These are phyloP conservation scores for Centropus unirufus DNA, from an alignment of 2,113 vertebrate genomes.

Conservation along the genomic window DNA sequence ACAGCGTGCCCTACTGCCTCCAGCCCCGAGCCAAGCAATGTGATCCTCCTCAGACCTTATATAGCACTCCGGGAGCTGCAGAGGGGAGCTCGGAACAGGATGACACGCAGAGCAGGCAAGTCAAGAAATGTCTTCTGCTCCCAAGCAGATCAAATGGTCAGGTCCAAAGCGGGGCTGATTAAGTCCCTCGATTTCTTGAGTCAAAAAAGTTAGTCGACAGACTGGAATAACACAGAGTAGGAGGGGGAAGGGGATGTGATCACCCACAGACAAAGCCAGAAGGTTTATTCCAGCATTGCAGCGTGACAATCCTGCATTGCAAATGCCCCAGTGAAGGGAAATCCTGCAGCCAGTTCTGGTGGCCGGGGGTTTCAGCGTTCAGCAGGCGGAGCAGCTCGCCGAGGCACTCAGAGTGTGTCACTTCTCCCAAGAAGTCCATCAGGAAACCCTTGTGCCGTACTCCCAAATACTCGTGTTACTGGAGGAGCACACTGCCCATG, in stretches of 20 bases:
- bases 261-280: constrained; percentile 12
- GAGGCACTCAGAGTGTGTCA: background rate
- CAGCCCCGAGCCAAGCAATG: constrained; percentile 12
- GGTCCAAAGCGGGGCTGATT: background rate
- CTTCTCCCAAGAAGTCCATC: background rate
- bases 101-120: background rate
- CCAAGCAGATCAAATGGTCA: constrained; percentile 24
- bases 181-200: constrained; percentile 5
- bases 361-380: background rate
- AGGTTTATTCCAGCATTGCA: constrained; percentile 34
- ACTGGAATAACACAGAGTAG: constrained; percentile 38
- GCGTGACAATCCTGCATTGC: background rate
- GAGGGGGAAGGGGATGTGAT: constrained; percentile 28
- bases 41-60: constrained; percentile 46
- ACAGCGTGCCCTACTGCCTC: constrained; percentile 43
- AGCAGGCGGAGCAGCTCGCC: background rate
- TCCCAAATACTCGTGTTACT: background rate
- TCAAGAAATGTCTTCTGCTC: constrained; percentile 24
- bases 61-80: constrained; percentile 24
- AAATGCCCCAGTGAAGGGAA: constrained; percentile 3
- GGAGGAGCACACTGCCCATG: background rate
- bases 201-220: constrained; percentile 36
- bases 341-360: background rate
- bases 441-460: background rate
- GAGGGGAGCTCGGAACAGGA: background rate